Evolutionary conservation across 2,888 invertebrate species (phyloP), one percentile per base, ranked within the genome.

Genomic region (Drosophila bunnanda): DNA sequence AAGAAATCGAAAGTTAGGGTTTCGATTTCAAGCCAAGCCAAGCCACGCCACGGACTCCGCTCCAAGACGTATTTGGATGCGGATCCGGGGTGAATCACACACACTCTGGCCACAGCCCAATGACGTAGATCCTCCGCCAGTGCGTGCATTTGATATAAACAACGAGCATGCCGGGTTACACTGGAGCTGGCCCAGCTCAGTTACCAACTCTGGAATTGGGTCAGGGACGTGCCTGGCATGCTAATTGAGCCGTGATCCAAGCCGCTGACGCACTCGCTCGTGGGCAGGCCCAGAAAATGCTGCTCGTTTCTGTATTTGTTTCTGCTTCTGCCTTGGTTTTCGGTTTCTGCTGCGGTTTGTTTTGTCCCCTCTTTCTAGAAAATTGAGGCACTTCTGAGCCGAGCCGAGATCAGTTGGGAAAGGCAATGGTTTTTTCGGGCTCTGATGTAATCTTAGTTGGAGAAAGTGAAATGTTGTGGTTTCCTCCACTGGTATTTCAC

Each of bases 161-260:
- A 43, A 25, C 36, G 30, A 38, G 38, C 50, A 55, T 57, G 58
- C 56, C 70, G 69, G 57, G 65, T 71, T 61, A 69, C 76, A 70
- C 75, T 56, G 66, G 30, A 32, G 48, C 32, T 44, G 22, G 39
- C 46, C n/a, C 41, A 13, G 43, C 4, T 20, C 44, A 10, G 50
- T 60, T 52, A 57, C 60, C 17, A 57, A 59, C 79, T 73, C 68
- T 66, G 64, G 59, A 80, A 75, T 89, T 89, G 85, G 88, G 85
- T 86, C 85, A 86, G 89, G 89, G 89, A 86, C 89, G 82, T 87
- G 82, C 82, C 76, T 67, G 77, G 84, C 78, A 84, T 87, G 82
- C 82, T 89, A 89, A 85, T 85, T 62, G 72, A 73, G 70, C 75
- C 64, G 53, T 67, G 58, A 62, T 74, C 75, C 48, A 67, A 20